Evolutionary conservation across 2,797 vertebrate genomes (phyloP), one percentile per base, ranked within the genome.

Genomic region (Emydoidea blandingii): DNA sequence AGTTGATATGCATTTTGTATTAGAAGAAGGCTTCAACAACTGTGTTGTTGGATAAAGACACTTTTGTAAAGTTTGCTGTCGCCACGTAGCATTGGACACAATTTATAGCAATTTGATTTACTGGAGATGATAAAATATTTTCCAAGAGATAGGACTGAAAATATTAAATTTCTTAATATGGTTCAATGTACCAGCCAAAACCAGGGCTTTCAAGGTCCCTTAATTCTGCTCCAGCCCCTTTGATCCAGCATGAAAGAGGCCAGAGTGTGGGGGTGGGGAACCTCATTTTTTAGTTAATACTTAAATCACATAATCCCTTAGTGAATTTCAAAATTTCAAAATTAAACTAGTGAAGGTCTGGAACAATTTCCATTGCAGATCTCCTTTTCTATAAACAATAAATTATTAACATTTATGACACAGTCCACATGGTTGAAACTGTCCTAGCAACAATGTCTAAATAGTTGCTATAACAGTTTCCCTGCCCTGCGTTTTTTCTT

Each of bases 1-100:
- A 93, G 68, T 37, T 90, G 52, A 4, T 90, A 57, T 3, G 5
- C 62, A 57, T 49, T 50, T 49, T 87, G 56, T 92, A 93, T 59
- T 86, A n/a, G 82, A 89, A 53, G 79, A 19, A 72, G 1, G 2
- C 81, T 79, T 95, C 9, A 54, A 92, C 9, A 79, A n/a, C 15
- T 6, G 27, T 31, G 2, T 6, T 41, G 19, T 37, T 81, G 53
- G 86, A 92, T 59, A 62, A 91, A 87, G 72, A n/a, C 54, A 4
- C 44, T 8, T 54, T 18, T 65, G 56, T 72, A 27, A 12, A 76
- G 81, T 57, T 59, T 89, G 27, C 31, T 54, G 78, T 82, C 23
- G 62, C 68, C 34, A 21, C 74, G 79, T 10, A 34, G 29, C 79
- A 7, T 62, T 87, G 76, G 23, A 76, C 93, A 7, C 16, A 3